A percentile compares a stretch with the other conserved stretches of the same genome.
phyloP scores from a whole-genome alignment of 2,113 vertebrate genomes.

The Leucosticte australis region DNA sequence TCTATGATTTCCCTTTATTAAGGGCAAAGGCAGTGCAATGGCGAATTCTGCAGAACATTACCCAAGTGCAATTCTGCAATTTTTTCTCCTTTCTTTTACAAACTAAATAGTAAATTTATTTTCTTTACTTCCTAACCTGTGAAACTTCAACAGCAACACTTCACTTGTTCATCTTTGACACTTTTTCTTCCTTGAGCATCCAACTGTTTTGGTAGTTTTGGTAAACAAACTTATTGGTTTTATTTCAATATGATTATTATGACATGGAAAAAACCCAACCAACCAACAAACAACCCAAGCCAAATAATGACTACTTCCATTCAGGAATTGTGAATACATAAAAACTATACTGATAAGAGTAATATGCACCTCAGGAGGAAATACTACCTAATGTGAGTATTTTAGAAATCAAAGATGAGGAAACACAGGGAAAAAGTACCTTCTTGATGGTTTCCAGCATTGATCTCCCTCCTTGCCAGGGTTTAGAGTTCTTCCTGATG shows the following conservation, averaged over 20 bases:
- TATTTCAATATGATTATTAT: too few species aligned
- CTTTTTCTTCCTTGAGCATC: not conserved
- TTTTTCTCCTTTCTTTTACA: not conserved
- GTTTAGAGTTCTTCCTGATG: conserved; percentile 96
- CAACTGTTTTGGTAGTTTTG: not conserved
- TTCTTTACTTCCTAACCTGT: not conserved
- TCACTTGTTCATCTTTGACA: not conserved
- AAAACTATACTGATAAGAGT: too few species aligned
- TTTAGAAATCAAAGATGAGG: not conserved
- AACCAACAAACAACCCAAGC: too few species aligned
- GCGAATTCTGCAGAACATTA: not conserved
- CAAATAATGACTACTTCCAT: too few species aligned
- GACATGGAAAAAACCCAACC: too few species aligned
- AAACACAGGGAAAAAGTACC: conserved; percentile 70
- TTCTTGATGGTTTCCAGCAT: conserved; percentile 98
- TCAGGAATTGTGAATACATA: too few species aligned
- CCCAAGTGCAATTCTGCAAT: not conserved
- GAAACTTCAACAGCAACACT: not conserved
- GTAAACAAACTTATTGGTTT: not conserved
- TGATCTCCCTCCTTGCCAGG: conserved; percentile 96
- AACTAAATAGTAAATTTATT: not conserved
- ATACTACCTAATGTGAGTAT: not conserved
- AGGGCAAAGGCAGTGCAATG: not conserved
- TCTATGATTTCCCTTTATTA: not conserved
- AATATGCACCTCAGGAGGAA: not conserved